Evolutionary conservation across 2,888 invertebrate genomes (phyloP).

Genomic region (Agapetus fuscipes): DNA sequence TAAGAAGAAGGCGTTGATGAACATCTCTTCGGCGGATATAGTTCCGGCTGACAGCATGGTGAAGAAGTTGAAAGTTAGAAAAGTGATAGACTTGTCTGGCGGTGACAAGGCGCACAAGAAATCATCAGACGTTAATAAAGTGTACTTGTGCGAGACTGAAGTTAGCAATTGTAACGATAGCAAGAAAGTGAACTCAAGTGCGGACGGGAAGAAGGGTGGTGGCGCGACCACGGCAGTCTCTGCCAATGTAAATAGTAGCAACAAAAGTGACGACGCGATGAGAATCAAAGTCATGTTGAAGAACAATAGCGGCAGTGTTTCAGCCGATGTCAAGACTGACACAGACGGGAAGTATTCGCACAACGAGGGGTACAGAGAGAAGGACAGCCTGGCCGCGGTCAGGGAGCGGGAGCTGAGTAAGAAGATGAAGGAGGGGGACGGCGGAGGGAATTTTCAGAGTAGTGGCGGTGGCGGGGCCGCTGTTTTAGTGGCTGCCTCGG

Average conservation of each 20-base stretch:
- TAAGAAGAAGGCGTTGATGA: conserved; percentile 37
- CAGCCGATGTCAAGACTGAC: no score
- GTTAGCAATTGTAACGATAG: no score
- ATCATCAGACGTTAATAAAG: neutral
- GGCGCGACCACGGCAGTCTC: neutral
- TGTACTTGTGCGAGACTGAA: no score
- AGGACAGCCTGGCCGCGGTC: conserved; percentile 24
- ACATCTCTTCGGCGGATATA: conserved; percentile 24
- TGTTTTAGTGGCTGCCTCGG: no score
- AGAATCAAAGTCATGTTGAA: conserved; percentile 21
- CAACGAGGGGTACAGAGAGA: conserved; percentile 42
- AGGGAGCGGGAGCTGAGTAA: conserved; percentile 30
- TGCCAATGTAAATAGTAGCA: neutral
- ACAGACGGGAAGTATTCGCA: conserved; percentile 45
- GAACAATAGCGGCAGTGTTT: conserved; percentile 4
- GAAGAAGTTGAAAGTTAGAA: conserved; percentile 45
- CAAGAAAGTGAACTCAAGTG: no score
- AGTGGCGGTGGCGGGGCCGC: neutral
- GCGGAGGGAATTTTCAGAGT: conserved; percentile 7
- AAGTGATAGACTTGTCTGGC: conserved; percentile 4
- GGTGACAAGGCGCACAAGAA: conserved; percentile 7
- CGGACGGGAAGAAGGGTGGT: neutral
- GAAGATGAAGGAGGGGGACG: conserved; percentile 18
- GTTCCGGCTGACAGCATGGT: conserved; percentile 27
- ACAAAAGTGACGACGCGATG: conserved; percentile 21